Conservation (phyloP, 2,113 vertebrate genomes). For the Urocynchramus pylzowi region DNA sequence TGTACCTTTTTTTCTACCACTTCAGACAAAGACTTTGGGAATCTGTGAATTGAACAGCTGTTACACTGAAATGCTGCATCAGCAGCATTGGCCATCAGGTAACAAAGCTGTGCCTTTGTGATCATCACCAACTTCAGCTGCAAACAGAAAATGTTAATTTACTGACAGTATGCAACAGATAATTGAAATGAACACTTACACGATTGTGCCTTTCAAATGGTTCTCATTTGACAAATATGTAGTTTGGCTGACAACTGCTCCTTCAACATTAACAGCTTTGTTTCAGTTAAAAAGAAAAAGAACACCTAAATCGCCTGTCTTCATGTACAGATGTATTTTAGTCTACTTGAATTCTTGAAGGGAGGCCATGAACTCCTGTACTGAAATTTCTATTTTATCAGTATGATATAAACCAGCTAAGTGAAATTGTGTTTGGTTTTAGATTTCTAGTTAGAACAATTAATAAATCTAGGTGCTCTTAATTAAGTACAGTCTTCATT, state of each 20-base stretch:
- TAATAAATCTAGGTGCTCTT: neutral
- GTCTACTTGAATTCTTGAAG: fast-evolving
- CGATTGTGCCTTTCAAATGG: neutral
- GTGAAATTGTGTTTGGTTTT: neutral
- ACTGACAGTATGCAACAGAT: neutral
- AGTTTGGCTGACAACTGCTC: neutral
- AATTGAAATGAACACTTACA: neutral
- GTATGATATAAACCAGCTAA: neutral
- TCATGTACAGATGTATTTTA: neutral
- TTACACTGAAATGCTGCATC: neutral
- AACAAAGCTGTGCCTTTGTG: neutral
- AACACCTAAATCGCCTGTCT: fast-evolving
- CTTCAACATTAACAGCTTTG: neutral
- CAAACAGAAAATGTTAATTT: neutral
- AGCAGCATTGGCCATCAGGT: neutral
- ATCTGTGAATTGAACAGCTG: neutral
- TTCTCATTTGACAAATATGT: neutral
- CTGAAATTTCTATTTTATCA: neutral
- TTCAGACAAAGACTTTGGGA: neutral
- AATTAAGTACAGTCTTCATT: neutral
- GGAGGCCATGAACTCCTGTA: neutral
- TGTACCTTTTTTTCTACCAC: neutral
- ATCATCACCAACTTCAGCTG: neutral
- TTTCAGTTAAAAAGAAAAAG: neutral
- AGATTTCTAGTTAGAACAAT: neutral